A percentile compares a stretch with the other conserved stretches of the same genome.
Evolutionary conservation across 2,888 invertebrate genomes (phyloP).

Genomic region (Sphaerophoria rueppellii): DNA sequence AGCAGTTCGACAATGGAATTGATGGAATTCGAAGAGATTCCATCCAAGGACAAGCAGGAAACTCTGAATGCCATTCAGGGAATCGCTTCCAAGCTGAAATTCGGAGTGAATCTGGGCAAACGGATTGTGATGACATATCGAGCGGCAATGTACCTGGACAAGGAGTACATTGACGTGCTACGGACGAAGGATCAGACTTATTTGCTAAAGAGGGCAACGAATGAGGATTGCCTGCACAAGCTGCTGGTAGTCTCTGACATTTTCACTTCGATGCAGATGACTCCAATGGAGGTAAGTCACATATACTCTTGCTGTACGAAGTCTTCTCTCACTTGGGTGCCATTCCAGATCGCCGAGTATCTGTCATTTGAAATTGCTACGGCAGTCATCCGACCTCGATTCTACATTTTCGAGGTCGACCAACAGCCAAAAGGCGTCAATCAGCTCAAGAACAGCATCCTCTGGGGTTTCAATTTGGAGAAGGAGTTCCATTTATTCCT

Average conservation of each 20-base stretch:
- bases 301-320: conserved; percentile 5
- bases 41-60: conserved; percentile 80
- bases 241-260: conserved; percentile 85
- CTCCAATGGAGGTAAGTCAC: conserved; percentile 81
- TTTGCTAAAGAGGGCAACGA: conserved; percentile 83
- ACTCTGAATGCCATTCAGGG: conserved; percentile 82
- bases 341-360: conserved; percentile 83
- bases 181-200: conserved; percentile 83
- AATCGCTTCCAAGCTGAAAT: conserved; percentile 83
- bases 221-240: conserved; percentile 84
- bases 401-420: conserved; percentile 80
- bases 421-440: conserved; percentile 76
- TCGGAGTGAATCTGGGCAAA: conserved; percentile 83
- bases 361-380: conserved; percentile 84
- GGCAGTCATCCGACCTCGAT: conserved; percentile 82
- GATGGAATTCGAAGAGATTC: conserved; percentile 81
- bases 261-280: conserved; percentile 84
- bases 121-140: conserved; percentile 84
- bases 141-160: conserved; percentile 84
- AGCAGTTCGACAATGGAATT: conserved; percentile 77
- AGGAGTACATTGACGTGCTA: conserved; percentile 84
- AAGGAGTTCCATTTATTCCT: conserved; percentile 83
- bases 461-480: conserved; percentile 84
- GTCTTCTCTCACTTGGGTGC: background rate
- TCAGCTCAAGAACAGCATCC: conserved; percentile 77